These are phyloP conservation scores for Alauda arvensis DNA, from an alignment of 2,797 vertebrate genomes.

Conservation along the genomic window DNA sequence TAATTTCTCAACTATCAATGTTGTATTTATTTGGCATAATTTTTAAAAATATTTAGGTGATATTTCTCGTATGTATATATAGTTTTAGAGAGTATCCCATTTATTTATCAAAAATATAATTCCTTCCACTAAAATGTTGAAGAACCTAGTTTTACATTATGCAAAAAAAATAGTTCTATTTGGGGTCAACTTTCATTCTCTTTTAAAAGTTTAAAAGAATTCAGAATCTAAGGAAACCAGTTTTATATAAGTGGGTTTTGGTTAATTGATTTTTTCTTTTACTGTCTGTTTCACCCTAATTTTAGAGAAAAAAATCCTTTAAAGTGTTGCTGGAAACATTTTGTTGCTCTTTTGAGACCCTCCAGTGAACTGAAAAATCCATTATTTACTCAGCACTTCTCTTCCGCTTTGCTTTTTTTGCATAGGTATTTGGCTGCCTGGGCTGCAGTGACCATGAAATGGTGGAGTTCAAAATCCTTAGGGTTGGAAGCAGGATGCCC, in stretches of 20 bases:
- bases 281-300: not conserved
- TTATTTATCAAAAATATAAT: not conserved
- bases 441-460: not conserved
- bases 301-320: not conserved
- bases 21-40: not conserved
- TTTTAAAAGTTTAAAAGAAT: not conserved
- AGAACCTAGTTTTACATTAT: not conserved
- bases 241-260: not conserved
- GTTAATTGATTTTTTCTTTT: not conserved
- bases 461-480: not conserved
- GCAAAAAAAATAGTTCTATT: not conserved
- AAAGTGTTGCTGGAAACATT: not conserved
- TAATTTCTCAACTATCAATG: not conserved
- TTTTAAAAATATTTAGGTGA: not conserved
- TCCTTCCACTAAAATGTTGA: not conserved
- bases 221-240: not conserved
- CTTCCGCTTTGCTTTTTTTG: not conserved
- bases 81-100: not conserved
- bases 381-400: not conserved
- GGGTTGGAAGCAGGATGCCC: not conserved
- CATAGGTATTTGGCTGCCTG: not conserved
- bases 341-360: not conserved
- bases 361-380: constrained; percentile 2
- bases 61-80: not conserved
- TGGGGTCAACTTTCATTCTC: not conserved